phyloP scores from a whole-genome alignment of 2,888 invertebrate genomes.

The Ectropis crepuscularia region DNA sequence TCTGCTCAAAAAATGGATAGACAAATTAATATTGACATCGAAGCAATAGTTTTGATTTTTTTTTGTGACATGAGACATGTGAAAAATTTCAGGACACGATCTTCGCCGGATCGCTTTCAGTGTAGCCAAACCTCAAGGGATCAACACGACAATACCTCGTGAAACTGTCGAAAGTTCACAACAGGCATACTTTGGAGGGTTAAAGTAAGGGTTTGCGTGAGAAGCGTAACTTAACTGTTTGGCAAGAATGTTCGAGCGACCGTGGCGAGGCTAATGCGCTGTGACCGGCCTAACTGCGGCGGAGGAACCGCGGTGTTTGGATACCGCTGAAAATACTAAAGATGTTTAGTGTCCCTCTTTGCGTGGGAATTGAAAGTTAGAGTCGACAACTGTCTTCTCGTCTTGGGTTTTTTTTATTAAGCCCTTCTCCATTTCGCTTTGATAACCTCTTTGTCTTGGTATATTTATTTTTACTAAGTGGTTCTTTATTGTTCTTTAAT shows the following conservation, averaged over 20 bases:
- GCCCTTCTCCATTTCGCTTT: too few relatives aligned
- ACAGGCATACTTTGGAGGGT: conserved; percentile 35
- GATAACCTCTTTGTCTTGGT: too few relatives aligned
- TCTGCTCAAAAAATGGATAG: too few relatives aligned
- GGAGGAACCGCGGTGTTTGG: conserved; percentile 3
- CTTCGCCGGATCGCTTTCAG: neutral
- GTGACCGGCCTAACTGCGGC: conserved; percentile 36
- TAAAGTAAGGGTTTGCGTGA: conserved; percentile 54
- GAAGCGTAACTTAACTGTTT: conserved; percentile 59
- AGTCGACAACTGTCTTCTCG: too few relatives aligned
- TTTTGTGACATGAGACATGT: too few relatives aligned
- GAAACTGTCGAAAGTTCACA: conserved; percentile 27
- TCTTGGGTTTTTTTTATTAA: too few relatives aligned
- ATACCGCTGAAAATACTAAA: neutral
- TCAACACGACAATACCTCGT: conserved; percentile 20
- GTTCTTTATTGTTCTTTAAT: too few relatives aligned
- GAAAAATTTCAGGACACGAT: too few relatives aligned
- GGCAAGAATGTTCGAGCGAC: conserved; percentile 61
- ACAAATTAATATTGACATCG: too few relatives aligned
- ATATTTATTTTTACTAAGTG: too few relatives aligned
- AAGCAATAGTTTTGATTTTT: too few relatives aligned
- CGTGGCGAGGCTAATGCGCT: conserved; percentile 44
- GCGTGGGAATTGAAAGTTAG: too few relatives aligned
- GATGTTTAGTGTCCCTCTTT: neutral
- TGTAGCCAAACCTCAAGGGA: conserved; percentile 1